Evolutionary conservation across 2,888 invertebrate genomes (phyloP).

Genomic region (Liopterus haemorrhoidalis): DNA sequence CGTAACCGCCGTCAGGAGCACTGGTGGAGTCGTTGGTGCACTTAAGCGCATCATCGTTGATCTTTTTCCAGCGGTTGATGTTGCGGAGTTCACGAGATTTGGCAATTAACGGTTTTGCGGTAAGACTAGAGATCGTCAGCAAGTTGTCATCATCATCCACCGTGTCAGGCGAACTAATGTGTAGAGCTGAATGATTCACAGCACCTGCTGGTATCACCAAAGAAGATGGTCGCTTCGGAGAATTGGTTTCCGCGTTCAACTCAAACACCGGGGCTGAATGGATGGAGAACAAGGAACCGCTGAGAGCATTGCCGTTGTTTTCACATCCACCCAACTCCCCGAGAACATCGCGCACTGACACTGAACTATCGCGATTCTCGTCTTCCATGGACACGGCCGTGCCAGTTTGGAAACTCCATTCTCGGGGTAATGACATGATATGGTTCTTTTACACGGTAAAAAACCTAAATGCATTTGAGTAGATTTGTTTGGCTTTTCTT

Average conservation of each 20-base stretch:
- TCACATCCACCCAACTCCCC: conserved; percentile 10
- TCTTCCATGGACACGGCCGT: conserved; percentile 25
- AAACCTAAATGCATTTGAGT: conserved; percentile 26
- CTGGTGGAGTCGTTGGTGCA: conserved; percentile 35
- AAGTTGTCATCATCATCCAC: conserved; percentile 64
- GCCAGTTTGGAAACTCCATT: conserved; percentile 54
- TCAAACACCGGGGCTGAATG: conserved; percentile 59
- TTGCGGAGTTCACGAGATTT: conserved; percentile 58
- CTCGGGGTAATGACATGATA: conserved; percentile 54
- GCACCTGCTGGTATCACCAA: conserved; percentile 46
- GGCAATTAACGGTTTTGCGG: conserved; percentile 64
- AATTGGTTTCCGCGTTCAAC: conserved; percentile 35
- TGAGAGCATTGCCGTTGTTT: conserved; percentile 42
- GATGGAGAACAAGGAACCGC: conserved; percentile 60
- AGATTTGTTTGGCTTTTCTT: conserved; percentile 9
- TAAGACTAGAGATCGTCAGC: conserved; percentile 65
- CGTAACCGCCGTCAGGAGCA: conserved; percentile 69
- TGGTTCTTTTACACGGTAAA: conserved; percentile 20
- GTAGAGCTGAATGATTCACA: conserved; percentile 39
- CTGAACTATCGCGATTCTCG: conserved; percentile 34
- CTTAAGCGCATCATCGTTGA: conserved; percentile 32
- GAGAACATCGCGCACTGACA: conserved; percentile 3
- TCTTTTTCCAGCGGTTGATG: conserved; percentile 24
- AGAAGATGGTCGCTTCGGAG: conserved; percentile 47
- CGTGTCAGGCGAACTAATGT: conserved; percentile 47